phyloP scores from a whole-genome alignment of 2,797 vertebrate species.

The Acanthornis magna region DNA sequence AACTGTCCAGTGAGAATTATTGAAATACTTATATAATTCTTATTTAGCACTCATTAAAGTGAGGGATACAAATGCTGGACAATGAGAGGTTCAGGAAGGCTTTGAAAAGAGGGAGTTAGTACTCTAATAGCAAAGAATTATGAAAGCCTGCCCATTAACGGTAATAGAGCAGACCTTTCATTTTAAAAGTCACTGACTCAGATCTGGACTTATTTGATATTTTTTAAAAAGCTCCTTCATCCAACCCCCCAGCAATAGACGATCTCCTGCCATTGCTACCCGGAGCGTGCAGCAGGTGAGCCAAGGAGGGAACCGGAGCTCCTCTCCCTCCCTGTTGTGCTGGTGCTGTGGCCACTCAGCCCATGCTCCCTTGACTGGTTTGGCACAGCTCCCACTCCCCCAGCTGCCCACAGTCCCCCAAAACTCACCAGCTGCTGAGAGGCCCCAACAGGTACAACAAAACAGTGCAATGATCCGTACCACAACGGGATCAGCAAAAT shows the following conservation, averaged over 20 bases:
- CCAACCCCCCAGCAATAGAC: neutral
- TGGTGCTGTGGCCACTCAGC: neutral
- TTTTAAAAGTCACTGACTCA: constrained; percentile 73
- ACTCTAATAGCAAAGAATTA: constrained; percentile 69
- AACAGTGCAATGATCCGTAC: neutral
- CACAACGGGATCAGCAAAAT: neutral
- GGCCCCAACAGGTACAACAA: rapidly evolving
- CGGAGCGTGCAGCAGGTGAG: neutral
- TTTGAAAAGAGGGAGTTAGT: constrained; percentile 68
- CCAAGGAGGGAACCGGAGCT: neutral
- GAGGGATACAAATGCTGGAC: constrained; percentile 77
- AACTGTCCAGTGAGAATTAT: constrained; percentile 79
- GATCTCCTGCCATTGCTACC: neutral
- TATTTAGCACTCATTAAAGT: constrained; percentile 79
- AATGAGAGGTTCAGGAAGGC: constrained; percentile 69
- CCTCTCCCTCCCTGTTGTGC: neutral
- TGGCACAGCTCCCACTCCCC: neutral
- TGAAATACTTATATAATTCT: constrained; percentile 79
- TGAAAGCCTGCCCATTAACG: constrained; percentile 68
- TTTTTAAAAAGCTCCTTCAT: constrained; percentile 45
- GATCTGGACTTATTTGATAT: constrained; percentile 70
- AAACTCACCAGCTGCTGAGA: neutral
- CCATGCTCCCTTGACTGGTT: neutral
- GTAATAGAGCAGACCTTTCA: constrained; percentile 69
- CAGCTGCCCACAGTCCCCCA: neutral